phyloP scores from a whole-genome alignment of 2,113 vertebrate species.

The Pipa parva region DNA sequence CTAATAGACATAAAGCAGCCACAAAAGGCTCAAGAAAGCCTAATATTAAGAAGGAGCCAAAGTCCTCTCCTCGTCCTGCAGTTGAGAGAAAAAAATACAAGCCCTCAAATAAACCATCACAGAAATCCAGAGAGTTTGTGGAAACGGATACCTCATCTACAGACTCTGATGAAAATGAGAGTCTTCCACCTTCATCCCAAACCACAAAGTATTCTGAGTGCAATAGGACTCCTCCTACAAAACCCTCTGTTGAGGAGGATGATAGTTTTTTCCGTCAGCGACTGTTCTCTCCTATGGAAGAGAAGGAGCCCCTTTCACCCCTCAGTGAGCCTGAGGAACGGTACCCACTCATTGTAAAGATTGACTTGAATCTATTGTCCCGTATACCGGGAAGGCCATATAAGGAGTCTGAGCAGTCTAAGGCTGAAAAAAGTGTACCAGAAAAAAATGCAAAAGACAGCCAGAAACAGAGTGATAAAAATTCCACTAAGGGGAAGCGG shows the following conservation, averaged over 20 bases:
- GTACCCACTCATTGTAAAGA: slow-evolving; percentile 89
- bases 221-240: slow-evolving; percentile 82
- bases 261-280: slow-evolving; percentile 75
- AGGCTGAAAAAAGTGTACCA: slow-evolving; percentile 75
- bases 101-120: slow-evolving; percentile 76
- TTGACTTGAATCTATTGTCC: slow-evolving; percentile 88
- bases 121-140: slow-evolving; percentile 92
- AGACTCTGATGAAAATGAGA: slow-evolving; percentile 94
- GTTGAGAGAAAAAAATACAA: slow-evolving; percentile 88
- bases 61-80: slow-evolving; percentile 80
- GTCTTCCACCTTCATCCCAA: slow-evolving; percentile 82
- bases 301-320: slow-evolving; percentile 91
- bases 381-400: slow-evolving; percentile 87
- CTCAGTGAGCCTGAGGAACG: slow-evolving; percentile 91
- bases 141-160: slow-evolving; percentile 93
- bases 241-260: slow-evolving; percentile 75
- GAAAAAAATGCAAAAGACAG: slow-evolving; percentile 79
- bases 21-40: slow-evolving; percentile 93
- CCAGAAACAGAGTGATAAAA: slow-evolving; percentile 84
- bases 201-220: slow-evolving; percentile 93
- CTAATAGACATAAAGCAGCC: slow-evolving; percentile 80
- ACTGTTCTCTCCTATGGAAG: slow-evolving; percentile 93
- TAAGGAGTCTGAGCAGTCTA: slow-evolving; percentile 78
- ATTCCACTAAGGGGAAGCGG: slow-evolving; percentile 83
- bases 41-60: slow-evolving; percentile 88